Conservation (phyloP, 2,113 vertebrate genomes). For the Varanus salvator region DNA sequence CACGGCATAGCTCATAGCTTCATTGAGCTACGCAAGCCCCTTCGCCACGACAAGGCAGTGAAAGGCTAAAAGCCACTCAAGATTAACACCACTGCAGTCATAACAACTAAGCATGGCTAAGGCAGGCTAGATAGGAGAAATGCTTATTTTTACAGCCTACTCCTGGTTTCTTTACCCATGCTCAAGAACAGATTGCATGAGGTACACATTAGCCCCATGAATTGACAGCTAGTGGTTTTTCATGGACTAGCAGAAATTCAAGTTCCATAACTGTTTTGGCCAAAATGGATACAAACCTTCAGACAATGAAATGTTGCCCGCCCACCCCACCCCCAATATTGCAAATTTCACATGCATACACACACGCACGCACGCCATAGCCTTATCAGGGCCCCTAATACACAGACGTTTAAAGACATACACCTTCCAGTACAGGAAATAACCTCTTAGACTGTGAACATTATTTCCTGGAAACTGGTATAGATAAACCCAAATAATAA, state of each 20-base stretch:
- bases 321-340: background rate
- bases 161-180: background rate
- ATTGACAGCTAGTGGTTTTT: background rate
- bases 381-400: background rate
- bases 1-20: too few relatives aligned
- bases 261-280: background rate
- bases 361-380: background rate
- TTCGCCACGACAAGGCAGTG: too few relatives aligned
- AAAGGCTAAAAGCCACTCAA: background rate
- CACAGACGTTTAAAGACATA: background rate
- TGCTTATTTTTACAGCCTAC: background rate
- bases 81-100: background rate
- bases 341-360: background rate
- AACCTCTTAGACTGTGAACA: background rate
- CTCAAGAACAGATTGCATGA: background rate
- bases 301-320: background rate
- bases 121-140: too few relatives aligned
- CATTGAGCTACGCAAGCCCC: too few relatives aligned
- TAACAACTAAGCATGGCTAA: background rate
- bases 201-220: background rate
- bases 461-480: conserved; percentile 7
- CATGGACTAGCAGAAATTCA: background rate
- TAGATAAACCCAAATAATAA: background rate
- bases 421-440: background rate
- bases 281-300: conserved; percentile 15